A percentile compares a stretch with the other conserved stretches of the same genome.
Evolutionary conservation across 2,113 vertebrate species (phyloP).

Genomic region (Arenaria interpres): DNA sequence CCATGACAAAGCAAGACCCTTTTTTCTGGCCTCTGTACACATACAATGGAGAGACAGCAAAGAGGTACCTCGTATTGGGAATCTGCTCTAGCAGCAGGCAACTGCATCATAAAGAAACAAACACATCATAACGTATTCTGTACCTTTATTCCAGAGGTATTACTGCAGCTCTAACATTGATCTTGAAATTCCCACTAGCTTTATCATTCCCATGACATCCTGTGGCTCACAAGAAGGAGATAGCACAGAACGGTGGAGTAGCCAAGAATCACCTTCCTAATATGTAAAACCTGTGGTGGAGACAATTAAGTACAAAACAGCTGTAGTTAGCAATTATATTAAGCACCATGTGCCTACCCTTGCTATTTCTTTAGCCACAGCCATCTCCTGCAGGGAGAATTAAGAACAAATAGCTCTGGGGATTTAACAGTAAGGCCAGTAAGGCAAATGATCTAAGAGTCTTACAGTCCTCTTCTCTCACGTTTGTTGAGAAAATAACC

Average conservation of each 20-base stretch:
- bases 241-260: neutral
- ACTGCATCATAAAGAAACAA: neutral
- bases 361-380: neutral
- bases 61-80: rapidly evolving
- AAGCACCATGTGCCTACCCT: neutral
- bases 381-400: neutral
- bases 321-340: neutral
- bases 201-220: neutral
- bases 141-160: neutral
- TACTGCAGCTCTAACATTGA: neutral
- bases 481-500: neutral
- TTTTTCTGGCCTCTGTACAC: neutral
- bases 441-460: neutral
- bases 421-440: neutral
- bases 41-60: neutral
- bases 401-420: neutral
- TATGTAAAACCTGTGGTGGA: neutral
- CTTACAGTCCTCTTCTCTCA: neutral
- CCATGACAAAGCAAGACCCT: neutral
- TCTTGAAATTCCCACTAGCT: neutral
- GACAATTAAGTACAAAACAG: neutral
- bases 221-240: rapidly evolving
- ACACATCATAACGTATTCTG: neutral
- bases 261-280: neutral
- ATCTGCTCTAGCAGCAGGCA: neutral